phyloP scores from a whole-genome alignment of 2,113 vertebrate species.

The Chloropsis hardwickii region DNA sequence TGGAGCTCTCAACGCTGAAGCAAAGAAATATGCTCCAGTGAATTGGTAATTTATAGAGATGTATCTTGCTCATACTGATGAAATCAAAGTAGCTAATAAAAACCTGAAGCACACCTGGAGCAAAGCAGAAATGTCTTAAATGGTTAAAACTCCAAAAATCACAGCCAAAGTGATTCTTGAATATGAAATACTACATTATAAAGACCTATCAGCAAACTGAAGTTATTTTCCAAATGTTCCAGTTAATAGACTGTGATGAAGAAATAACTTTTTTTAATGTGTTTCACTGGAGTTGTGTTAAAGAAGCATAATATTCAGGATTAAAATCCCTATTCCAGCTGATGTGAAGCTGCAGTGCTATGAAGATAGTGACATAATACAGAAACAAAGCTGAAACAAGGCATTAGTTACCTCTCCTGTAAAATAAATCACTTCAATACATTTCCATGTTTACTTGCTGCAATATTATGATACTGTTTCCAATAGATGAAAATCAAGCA shows the following conservation, averaged over 20 bases:
- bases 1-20: conserved; percentile 62
- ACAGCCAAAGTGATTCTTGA: not conserved
- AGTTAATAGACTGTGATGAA: conserved; percentile 18
- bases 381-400: not conserved
- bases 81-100: conserved; percentile 47
- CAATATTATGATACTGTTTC: not conserved
- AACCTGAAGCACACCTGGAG: not conserved
- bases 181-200: not conserved
- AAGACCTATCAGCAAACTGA: not conserved
- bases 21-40: conserved; percentile 55
- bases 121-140: conserved; percentile 47
- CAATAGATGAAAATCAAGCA: conserved; percentile 53
- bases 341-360: not conserved
- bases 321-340: not conserved
- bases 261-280: conserved; percentile 12
- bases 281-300: not conserved
- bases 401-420: not conserved
- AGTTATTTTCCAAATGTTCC: conserved; percentile 45
- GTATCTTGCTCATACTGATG: conserved; percentile 29
- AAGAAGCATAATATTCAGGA: not conserved
- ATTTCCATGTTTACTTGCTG: not conserved
- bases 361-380: not conserved
- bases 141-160: not conserved
- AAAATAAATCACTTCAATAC: not conserved
- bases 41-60: conserved; percentile 63